Conservation (phyloP, 1,140 invertebrate species). For the Marisa cornuarietis region DNA sequence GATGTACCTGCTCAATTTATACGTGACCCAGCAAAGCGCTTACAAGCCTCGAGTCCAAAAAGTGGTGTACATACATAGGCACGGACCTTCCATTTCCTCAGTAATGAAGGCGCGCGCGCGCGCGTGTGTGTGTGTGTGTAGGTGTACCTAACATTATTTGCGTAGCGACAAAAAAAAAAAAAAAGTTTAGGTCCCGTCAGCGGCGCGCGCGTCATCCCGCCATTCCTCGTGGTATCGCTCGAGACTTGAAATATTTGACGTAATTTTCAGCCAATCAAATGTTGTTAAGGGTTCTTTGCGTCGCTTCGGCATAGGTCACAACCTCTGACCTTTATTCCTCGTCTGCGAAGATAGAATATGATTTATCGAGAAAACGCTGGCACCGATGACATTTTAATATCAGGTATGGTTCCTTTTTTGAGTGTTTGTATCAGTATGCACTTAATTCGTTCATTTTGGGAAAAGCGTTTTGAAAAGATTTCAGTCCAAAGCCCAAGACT, state of each 20-base stretch:
- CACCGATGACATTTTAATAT: neutral
- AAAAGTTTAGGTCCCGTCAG: neutral
- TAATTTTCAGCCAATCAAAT: conserved; percentile 55
- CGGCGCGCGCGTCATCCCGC: conserved; percentile 29
- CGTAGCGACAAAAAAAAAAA: neutral
- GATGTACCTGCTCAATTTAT: too few relatives aligned
- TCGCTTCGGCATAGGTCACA: conserved; percentile 58
- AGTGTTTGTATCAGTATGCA: neutral
- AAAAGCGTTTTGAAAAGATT: conserved; percentile 7
- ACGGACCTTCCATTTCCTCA: too few relatives aligned
- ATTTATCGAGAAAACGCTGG: conserved; percentile 24
- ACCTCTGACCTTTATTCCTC: conserved; percentile 65
- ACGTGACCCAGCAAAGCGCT: too few relatives aligned
- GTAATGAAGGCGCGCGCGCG: too few relatives aligned
- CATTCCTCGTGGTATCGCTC: conserved; percentile 27
- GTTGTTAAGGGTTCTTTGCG: conserved; percentile 32
- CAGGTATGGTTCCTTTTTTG: conserved; percentile 18
- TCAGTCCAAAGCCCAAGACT: conserved; percentile 22
- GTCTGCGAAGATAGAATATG: conserved; percentile 39
- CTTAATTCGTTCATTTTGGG: neutral
- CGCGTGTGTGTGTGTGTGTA: conserved; percentile 18
- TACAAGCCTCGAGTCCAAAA: too few relatives aligned
- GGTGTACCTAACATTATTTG: conserved; percentile 5
- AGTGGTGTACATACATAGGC: too few relatives aligned
- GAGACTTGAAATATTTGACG: conserved; percentile 45